Conservation (phyloP, 2,113 vertebrate species). For the Callopanchax toddi region DNA sequence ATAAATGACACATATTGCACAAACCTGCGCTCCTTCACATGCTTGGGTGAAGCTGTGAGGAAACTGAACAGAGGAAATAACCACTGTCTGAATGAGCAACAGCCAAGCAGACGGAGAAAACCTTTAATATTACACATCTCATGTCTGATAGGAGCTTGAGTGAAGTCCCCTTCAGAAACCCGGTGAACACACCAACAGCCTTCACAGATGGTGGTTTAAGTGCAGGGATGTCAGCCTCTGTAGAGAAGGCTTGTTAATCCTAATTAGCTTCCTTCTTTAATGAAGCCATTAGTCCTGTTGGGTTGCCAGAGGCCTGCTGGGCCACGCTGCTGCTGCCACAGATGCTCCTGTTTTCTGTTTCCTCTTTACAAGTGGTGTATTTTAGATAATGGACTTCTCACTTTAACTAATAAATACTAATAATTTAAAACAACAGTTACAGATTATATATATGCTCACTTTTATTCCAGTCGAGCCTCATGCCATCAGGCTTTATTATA, state of each 20-base stretch:
- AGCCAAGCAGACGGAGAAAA: neutral
- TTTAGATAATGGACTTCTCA: constrained; percentile 11
- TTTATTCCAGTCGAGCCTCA: neutral
- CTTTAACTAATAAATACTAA: constrained; percentile 12
- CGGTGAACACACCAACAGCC: neutral
- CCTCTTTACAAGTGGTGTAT: constrained; percentile 17
- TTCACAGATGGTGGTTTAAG: constrained; percentile 38
- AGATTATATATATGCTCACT: constrained; percentile 3
- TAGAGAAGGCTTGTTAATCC: constrained; percentile 56
- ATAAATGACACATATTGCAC: too few species aligned
- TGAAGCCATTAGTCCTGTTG: constrained; percentile 55
- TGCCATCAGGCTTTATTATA: neutral
- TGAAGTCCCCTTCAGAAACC: neutral
- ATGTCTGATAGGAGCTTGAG: neutral
- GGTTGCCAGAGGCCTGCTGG: constrained; percentile 29
- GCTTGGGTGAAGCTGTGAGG: neutral
- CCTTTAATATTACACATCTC: neutral
- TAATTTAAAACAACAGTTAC: constrained; percentile 11
- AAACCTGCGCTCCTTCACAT: neutral
- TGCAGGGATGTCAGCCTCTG: constrained; percentile 32
- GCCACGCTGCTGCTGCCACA: constrained; percentile 17
- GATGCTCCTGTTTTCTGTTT: constrained; percentile 33
- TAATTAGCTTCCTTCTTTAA: constrained; percentile 68
- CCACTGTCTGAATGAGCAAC: neutral
- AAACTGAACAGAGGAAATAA: neutral